phyloP scores from a whole-genome alignment of 2,797 vertebrate genomes.

The Diglossa cyanea region DNA sequence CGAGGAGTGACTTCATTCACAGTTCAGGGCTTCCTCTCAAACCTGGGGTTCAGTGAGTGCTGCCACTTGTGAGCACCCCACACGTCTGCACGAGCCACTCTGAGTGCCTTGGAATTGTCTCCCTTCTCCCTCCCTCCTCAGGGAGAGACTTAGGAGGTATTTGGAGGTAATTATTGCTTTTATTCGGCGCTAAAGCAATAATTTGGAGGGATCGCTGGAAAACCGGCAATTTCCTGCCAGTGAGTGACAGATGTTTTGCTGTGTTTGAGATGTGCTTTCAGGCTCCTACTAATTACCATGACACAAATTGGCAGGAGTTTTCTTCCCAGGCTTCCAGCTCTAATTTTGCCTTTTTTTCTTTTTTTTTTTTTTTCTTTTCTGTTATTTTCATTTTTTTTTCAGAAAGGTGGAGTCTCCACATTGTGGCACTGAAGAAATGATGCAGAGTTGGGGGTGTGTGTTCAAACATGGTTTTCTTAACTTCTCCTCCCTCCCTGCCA shows the following conservation, averaged over 20 bases:
- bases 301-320: slow-evolving; percentile 19
- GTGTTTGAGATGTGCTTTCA: slow-evolving; percentile 32
- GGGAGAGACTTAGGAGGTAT: neutral
- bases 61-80: neutral
- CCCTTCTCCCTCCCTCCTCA: neutral
- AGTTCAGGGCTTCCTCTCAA: neutral
- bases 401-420: neutral
- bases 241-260: slow-evolving; percentile 64
- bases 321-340: slow-evolving; percentile 24
- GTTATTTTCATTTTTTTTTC: neutral
- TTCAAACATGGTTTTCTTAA: neutral
- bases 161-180: slow-evolving; percentile 55
- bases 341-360: neutral
- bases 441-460: rapidly evolving
- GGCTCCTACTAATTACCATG: slow-evolving; percentile 18
- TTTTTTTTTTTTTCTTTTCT: neutral
- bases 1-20: rapidly evolving
- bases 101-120: neutral
- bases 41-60: rapidly evolving
- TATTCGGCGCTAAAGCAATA: neutral
- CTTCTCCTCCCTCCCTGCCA: slow-evolving; percentile 46
- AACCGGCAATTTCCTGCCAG: slow-evolving; percentile 61
- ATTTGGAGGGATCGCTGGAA: slow-evolving; percentile 46
- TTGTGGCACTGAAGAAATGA: neutral
- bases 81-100: neutral